Conservation (phyloP, 2,888 invertebrate genomes). For the Hipparchia semele region DNA sequence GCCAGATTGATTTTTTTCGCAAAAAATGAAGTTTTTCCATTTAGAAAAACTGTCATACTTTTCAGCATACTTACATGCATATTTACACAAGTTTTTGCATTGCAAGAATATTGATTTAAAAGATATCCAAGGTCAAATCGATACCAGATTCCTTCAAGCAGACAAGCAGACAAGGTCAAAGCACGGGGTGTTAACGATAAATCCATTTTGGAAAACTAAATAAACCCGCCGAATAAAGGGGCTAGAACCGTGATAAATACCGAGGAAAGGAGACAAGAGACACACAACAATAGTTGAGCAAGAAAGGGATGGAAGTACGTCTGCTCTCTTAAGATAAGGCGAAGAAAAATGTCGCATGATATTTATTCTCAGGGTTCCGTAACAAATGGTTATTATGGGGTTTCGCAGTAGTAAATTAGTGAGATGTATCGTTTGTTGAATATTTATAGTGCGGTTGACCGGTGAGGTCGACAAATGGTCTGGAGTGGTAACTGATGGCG, state of each 20-base stretch:
- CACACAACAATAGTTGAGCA: slow-evolving; percentile 37
- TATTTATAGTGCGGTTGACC: slow-evolving; percentile 69
- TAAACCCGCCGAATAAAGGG: slow-evolving; percentile 72
- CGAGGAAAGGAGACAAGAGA: slow-evolving; percentile 49
- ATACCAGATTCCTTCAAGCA: slow-evolving; percentile 41
- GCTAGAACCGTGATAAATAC: slow-evolving; percentile 63
- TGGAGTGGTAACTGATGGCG: slow-evolving; percentile 14
- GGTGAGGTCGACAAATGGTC: slow-evolving; percentile 41
- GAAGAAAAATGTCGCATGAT: slow-evolving; percentile 80
- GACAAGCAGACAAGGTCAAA: slow-evolving; percentile 73
- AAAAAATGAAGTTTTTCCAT: too few species aligned
- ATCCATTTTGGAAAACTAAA: slow-evolving; percentile 80
- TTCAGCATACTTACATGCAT: too few species aligned
- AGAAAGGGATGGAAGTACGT: slow-evolving; percentile 54
- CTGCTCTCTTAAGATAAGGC: slow-evolving; percentile 76
- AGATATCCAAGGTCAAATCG: slow-evolving; percentile 36
- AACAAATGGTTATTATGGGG: slow-evolving; percentile 80
- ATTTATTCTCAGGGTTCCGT: slow-evolving; percentile 70
- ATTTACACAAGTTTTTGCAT: too few species aligned
- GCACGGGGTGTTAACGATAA: slow-evolving; percentile 61
- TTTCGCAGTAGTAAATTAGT: slow-evolving; percentile 78
- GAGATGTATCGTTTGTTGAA: slow-evolving; percentile 75
- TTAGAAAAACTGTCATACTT: too few species aligned
- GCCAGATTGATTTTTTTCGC: too few species aligned
- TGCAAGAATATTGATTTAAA: not conserved